Conservation (phyloP, 2,797 vertebrate species). For the Lutjanus campechanus region DNA sequence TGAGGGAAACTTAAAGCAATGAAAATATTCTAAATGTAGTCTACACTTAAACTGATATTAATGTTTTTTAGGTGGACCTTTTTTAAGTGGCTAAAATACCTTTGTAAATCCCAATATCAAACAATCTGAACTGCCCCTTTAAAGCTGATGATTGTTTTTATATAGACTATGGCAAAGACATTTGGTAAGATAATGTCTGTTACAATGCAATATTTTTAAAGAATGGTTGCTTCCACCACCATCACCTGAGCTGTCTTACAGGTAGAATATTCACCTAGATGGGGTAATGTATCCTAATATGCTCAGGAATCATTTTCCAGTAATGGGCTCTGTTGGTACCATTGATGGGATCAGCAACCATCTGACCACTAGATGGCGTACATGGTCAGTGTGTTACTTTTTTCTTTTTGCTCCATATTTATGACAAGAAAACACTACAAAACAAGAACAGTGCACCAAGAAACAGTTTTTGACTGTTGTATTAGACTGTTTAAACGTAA, state of each 20-base stretch:
- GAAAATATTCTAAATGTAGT: no score
- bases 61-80: no score
- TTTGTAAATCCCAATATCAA: no score
- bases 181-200: background rate
- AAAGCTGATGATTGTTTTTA: conserved; percentile 6
- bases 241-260: conserved; percentile 9
- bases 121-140: background rate
- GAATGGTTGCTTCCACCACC: background rate
- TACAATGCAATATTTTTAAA: conserved; percentile 5
- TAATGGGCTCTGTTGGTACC: background rate
- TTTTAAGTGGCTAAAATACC: no score
- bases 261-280: background rate
- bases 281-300: background rate
- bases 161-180: background rate
- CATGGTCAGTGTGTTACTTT: conserved; percentile 24
- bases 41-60: no score
- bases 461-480: background rate
- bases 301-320: conserved; percentile 10
- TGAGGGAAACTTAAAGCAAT: no score
- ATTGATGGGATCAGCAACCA: background rate
- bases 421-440: background rate
- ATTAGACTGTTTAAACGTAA: conserved; percentile 1
- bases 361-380: conserved; percentile 66
- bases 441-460: background rate
- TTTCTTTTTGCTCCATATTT: background rate